Evolutionary conservation across 1,140 invertebrate species (phyloP), one percentile per base, ranked within the genome.

Genomic region (Sipha flava): DNA sequence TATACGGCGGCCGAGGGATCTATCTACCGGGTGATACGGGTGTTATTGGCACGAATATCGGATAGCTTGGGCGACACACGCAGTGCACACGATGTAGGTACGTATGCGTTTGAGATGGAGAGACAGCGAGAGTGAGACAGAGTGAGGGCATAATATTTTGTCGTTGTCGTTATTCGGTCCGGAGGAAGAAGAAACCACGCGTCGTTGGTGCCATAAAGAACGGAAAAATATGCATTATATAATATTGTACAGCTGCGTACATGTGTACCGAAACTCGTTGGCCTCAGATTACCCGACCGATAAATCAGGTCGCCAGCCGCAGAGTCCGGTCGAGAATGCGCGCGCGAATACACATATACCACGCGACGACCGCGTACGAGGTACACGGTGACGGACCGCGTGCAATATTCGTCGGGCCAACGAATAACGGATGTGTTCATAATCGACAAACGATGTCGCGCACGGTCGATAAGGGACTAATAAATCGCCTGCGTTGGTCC

Each of bases 271-370:
- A 75, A 75, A 75, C 72, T 34, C 49, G 72, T 75, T 54, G 72
- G 72, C 49, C 49, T 75, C 72, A 54, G 72, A 75, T 75, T 75
- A 54, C 47, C 72, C 72, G 72, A 52, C 72, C 72, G 47, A 75
- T 75, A 75, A 75, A 75, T 75, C 72, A 54, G 49, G 10, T n/a
- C 72, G 29, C 29, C 18, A 26, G 45, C 40, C 26, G 40, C n/a
- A n/a, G n/a, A n/a, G n/a, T n/a, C 14, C 29, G n/a, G n/a, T n/a
- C n/a, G 62, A 18, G 34, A 66, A 66, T 43, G 16, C 62, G 59
- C 59, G 14, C 18, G n/a, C 10, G 5, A 12, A 14, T 37, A 43
- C 9, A 6, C 9, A 5, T 66, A 66, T 66, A 40, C 62, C 59
- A 18, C 26, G 14, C 1, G 2, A 6, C n/a, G 64, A 26, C 37